phyloP scores from a whole-genome alignment of 2,888 invertebrate species.

The Liopterus haemorrhoidalis region DNA sequence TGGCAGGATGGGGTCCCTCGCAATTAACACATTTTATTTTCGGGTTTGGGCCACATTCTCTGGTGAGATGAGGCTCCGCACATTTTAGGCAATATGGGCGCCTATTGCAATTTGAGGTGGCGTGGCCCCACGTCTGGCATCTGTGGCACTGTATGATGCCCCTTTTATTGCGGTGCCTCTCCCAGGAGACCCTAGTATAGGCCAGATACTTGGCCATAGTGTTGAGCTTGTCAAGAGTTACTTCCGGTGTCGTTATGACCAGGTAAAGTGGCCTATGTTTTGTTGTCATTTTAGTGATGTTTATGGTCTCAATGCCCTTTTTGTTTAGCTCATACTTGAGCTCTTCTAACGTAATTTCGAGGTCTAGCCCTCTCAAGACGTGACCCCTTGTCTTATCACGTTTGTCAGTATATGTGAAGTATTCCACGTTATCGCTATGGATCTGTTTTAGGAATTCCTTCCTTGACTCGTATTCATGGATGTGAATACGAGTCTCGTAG shows the following conservation, averaged over 20 bases:
- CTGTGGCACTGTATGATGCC: constrained; percentile 29
- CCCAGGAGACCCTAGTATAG: constrained; percentile 24
- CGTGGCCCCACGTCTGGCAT: constrained; percentile 33
- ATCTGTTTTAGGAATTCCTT: too few relatives aligned
- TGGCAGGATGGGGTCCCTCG: constrained; percentile 30
- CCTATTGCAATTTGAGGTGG: constrained; percentile 28
- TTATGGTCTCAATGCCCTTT: too few relatives aligned
- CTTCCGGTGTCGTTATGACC: neutral
- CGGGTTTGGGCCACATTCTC: constrained; percentile 23
- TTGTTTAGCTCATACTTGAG: too few relatives aligned
- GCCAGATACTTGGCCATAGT: too few relatives aligned
- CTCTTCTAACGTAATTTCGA: too few relatives aligned
- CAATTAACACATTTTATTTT: constrained; percentile 32
- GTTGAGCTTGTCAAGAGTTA: neutral
- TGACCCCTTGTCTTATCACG: too few relatives aligned
- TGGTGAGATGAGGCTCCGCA: constrained; percentile 27
- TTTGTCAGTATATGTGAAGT: too few relatives aligned
- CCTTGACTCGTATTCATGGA: too few relatives aligned
- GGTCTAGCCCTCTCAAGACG: too few relatives aligned
- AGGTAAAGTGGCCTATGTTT: neutral
- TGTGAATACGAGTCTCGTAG: too few relatives aligned
- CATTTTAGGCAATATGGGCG: constrained; percentile 30
- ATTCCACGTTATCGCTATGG: too few relatives aligned
- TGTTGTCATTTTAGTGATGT: neutral
- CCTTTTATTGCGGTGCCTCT: constrained; percentile 26